These are phyloP conservation scores for Halictus rubicundus DNA, from an alignment of 1,140 invertebrate genomes.

Conservation along the genomic window DNA sequence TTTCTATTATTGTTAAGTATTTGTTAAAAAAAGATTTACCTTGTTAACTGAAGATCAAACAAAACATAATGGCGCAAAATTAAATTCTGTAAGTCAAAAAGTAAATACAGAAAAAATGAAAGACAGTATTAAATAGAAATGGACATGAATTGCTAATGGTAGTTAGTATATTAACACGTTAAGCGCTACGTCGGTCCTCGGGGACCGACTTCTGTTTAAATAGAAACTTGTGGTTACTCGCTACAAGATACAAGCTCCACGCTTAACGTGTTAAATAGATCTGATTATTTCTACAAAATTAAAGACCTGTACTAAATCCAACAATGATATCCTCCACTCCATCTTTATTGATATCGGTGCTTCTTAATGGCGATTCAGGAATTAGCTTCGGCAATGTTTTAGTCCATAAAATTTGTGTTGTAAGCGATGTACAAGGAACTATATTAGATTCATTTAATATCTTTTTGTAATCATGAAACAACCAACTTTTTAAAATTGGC, in stretches of 20 bases:
- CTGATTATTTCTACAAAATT: constrained; percentile 11
- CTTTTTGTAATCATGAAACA: constrained; percentile 65
- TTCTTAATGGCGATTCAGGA: constrained; percentile 88
- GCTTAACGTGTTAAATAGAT: no score
- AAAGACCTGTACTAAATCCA: constrained; percentile 89
- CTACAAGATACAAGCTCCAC: no score
- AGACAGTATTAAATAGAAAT: constrained; percentile 16
- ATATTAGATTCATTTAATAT: constrained; percentile 70
- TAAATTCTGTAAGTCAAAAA: constrained; percentile 53
- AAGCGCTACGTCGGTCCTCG: no score
- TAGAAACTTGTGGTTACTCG: no score
- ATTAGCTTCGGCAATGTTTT: constrained; percentile 87
- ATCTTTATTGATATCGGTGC: constrained; percentile 88
- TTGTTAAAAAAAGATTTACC: constrained; percentile 42
- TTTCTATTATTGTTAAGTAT: neutral
- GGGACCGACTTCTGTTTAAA: no score
- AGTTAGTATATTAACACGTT: constrained; percentile 29
- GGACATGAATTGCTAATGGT: constrained; percentile 4
- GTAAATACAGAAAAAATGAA: constrained; percentile 45
- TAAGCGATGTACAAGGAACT: constrained; percentile 86
- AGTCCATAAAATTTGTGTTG: constrained; percentile 87
- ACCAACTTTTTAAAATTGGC: constrained; percentile 83
- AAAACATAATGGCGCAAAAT: constrained; percentile 46
- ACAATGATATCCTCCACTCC: constrained; percentile 88
- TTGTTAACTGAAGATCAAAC: constrained; percentile 21